These are phyloP conservation scores for Choloepus hoffmanni DNA, from an alignment of 2,113 vertebrate species.

Conservation along the genomic window DNA sequence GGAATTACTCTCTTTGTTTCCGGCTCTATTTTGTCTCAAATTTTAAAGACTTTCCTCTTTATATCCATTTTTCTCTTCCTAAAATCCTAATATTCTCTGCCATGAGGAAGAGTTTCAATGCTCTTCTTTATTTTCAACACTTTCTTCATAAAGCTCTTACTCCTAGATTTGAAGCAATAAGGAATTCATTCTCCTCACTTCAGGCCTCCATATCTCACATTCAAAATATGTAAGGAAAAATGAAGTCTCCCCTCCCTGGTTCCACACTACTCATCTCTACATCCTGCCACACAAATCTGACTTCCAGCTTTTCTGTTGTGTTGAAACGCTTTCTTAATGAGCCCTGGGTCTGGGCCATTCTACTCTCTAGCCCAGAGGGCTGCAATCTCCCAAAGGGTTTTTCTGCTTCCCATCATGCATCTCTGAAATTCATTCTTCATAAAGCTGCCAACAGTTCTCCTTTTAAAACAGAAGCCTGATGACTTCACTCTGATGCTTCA, in stretches of 20 bases:
- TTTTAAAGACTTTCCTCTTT: constrained; percentile 22
- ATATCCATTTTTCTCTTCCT: background rate
- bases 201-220: background rate
- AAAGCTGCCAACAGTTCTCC: background rate
- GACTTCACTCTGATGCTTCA: background rate
- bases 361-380: background rate
- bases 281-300: background rate
- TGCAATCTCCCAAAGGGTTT: background rate
- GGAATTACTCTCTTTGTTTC: background rate
- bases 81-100: constrained; percentile 9
- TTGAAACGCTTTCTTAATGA: constrained; percentile 9
- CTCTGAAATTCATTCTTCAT: constrained; percentile 39
- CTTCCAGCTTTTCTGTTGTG: background rate
- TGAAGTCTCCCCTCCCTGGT: accelerated
- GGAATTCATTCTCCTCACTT: background rate
- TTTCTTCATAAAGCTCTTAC: background rate
- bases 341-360: background rate
- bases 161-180: background rate
- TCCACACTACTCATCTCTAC: background rate
- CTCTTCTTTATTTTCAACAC: background rate
- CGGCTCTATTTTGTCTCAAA: background rate
- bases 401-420: background rate
- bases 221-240: background rate
- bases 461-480: constrained; percentile 6
- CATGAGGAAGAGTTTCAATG: background rate